phyloP scores from a whole-genome alignment of 2,797 vertebrate genomes.

The Coccyzus lansbergi region DNA sequence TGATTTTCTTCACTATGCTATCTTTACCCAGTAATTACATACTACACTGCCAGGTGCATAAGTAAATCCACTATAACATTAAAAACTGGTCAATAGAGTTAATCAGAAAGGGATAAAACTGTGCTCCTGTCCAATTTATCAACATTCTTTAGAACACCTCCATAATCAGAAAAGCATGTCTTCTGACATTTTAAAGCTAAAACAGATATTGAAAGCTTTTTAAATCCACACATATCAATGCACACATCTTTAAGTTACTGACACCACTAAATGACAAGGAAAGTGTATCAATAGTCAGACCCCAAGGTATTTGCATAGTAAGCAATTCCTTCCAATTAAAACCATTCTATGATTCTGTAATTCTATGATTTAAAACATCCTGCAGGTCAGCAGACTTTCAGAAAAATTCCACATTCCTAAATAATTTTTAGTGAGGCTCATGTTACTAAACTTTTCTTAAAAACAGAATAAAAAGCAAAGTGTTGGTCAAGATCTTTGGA shows the following conservation, averaged over 20 bases:
- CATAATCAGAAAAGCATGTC: background rate
- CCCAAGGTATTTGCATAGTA: background rate
- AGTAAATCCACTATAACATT: background rate
- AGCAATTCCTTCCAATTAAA: background rate
- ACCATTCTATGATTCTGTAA: too few species aligned
- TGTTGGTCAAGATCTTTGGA: background rate
- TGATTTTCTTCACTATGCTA: constrained; percentile 52
- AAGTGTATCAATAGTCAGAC: background rate
- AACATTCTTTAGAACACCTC: background rate
- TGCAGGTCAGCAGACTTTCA: background rate
- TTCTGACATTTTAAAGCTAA: background rate
- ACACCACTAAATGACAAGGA: background rate
- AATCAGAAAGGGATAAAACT: background rate
- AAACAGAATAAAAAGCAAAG: background rate
- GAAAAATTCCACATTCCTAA: background rate
- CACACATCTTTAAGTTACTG: background rate
- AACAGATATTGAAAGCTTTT: background rate
- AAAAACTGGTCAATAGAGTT: background rate
- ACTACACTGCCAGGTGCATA: background rate
- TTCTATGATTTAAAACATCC: background rate
- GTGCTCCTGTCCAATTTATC: background rate
- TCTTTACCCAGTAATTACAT: constrained; percentile 25
- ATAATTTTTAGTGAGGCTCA: background rate
- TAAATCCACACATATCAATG: background rate
- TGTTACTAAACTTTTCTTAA: background rate